A percentile compares a stretch with the other conserved stretches of the same genome.
Evolutionary conservation across 2,888 invertebrate species (phyloP).

Genomic region (Argyresthia goedartella): DNA sequence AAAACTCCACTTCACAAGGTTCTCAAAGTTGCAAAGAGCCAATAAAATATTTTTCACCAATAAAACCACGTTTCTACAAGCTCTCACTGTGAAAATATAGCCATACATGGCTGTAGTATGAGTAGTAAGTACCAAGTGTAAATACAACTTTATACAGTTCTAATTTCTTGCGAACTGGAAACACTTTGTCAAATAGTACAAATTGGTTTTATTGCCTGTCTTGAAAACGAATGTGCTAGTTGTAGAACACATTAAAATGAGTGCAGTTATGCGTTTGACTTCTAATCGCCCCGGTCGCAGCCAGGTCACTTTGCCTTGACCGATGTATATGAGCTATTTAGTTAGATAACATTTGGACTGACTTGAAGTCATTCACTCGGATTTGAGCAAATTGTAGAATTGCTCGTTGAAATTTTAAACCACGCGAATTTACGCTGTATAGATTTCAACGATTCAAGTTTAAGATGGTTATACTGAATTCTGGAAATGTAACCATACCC

Average conservation of each 20-base stretch:
- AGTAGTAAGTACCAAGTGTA: no score
- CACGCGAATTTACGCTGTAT: no score
- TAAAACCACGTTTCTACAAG: not conserved
- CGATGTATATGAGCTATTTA: not conserved
- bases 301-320: conserved; percentile 17
- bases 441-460: no score
- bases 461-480: no score
- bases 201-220: not conserved
- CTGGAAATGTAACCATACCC: no score
- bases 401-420: no score
- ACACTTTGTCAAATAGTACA: no score
- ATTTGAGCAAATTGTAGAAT: not conserved
- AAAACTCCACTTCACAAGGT: not conserved
- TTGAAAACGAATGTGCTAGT: not conserved
- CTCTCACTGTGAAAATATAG: no score
- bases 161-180: no score
- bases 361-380: not conserved
- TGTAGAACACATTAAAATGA: conserved; percentile 2
- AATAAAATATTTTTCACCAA: not conserved
- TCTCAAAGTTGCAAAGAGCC: not conserved
- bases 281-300: conserved; percentile 16
- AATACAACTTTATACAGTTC: no score
- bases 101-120: no score
- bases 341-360: not conserved
- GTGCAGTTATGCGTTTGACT: conserved; percentile 9